Conservation (phyloP, 2,888 invertebrate genomes). For the Cantharis rufa region DNA sequence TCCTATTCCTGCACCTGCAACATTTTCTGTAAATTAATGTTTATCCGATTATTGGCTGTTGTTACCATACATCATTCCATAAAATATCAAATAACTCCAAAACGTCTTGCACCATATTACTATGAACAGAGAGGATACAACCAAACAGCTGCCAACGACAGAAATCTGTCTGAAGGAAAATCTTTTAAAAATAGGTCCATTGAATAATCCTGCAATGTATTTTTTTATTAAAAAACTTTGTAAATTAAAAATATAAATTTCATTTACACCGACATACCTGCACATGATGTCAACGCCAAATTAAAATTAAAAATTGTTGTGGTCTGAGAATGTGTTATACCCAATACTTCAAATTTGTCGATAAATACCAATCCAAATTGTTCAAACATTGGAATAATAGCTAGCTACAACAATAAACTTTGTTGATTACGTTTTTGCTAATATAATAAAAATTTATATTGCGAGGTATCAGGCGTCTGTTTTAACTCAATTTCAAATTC, state of each 20-base stretch:
- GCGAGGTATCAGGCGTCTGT: no score
- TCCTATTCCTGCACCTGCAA: slow-evolving; percentile 66
- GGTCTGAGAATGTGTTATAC: slow-evolving; percentile 68
- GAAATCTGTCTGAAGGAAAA: slow-evolving; percentile 72
- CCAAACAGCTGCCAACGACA: slow-evolving; percentile 63
- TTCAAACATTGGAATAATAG: slow-evolving; percentile 69
- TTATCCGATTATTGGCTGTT: slow-evolving; percentile 32
- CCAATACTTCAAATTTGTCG: slow-evolving; percentile 64
- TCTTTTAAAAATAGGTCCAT: slow-evolving; percentile 71
- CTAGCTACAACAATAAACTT: slow-evolving; percentile 57
- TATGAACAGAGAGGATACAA: slow-evolving; percentile 63
- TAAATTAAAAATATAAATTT: slow-evolving; percentile 29
- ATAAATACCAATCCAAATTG: slow-evolving; percentile 75
- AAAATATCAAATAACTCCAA: slow-evolving; percentile 64
- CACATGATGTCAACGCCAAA: slow-evolving; percentile 70
- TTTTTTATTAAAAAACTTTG: background rate
- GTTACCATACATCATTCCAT: slow-evolving; percentile 72
- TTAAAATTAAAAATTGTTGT: slow-evolving; percentile 75
- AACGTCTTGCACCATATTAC: slow-evolving; percentile 69
- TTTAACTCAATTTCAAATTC: no score
- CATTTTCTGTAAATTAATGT: background rate
- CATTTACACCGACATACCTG: slow-evolving; percentile 59
- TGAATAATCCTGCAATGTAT: slow-evolving; percentile 64
- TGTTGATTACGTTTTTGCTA: no score
- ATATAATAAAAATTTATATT: no score